These are phyloP conservation scores for Oceanites oceanicus DNA, from an alignment of 2,113 vertebrate species.

Conservation along the genomic window DNA sequence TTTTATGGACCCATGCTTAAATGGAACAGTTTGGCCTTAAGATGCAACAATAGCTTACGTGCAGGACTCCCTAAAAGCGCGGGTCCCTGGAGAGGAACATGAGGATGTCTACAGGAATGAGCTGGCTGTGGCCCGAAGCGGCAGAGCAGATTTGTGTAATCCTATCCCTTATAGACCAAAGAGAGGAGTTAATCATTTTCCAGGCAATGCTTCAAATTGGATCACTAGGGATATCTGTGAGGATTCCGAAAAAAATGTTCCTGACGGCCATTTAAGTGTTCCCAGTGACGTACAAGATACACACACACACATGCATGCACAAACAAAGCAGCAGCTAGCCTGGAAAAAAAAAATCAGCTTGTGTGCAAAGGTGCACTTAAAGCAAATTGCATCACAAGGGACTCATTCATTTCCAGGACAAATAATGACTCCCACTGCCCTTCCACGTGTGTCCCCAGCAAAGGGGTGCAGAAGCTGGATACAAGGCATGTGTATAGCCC, in stretches of 20 bases:
- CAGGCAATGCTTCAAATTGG: slow-evolving; percentile 62
- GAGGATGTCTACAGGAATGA: slow-evolving; percentile 28
- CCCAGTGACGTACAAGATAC: slow-evolving; percentile 29
- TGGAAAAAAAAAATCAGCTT: background rate
- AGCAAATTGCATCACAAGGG: background rate
- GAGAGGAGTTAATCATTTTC: slow-evolving; percentile 56
- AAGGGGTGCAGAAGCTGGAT: slow-evolving; percentile 5
- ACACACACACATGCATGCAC: background rate
- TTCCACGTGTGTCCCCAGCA: background rate
- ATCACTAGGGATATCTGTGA: slow-evolving; percentile 38
- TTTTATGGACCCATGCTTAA: background rate
- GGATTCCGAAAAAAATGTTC: slow-evolving; percentile 53
- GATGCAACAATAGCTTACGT: slow-evolving; percentile 27
- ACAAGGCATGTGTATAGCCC: background rate
- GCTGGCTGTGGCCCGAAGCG: background rate
- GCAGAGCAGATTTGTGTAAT: background rate
- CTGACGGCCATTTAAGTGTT: background rate
- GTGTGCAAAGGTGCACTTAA: background rate
- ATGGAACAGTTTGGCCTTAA: slow-evolving; percentile 36
- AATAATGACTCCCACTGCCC: background rate
- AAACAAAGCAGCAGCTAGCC: background rate
- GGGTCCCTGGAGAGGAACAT: background rate
- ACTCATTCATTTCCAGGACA: slow-evolving; percentile 1
- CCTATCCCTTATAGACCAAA: background rate
- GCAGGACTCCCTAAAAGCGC: background rate